Percentiles rank a stretch among this genome's conserved stretches.
Conservation (phyloP, 1,140 invertebrate genomes). For the Olivierus martensii region DNA sequence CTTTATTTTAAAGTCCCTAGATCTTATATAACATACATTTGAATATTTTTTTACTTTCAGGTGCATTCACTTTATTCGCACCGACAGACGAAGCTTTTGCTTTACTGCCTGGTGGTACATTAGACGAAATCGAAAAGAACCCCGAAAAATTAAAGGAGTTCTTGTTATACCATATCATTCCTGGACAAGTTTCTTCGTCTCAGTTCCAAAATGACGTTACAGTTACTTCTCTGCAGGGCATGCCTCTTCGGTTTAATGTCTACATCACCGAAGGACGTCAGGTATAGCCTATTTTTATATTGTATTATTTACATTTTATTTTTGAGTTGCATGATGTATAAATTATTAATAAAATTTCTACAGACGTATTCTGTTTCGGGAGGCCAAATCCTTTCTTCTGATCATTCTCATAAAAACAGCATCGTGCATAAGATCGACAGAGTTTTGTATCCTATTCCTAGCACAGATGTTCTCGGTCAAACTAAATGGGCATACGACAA, state of each 20-base stretch:
- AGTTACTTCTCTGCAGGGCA: slow-evolving; percentile 8
- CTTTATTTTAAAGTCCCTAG: no score
- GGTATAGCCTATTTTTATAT: not conserved
- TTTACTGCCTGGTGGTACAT: slow-evolving; percentile 8
- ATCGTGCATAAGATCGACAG: slow-evolving; percentile 30
- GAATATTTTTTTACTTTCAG: slow-evolving; percentile 13
- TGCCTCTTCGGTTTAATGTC: slow-evolving; percentile 18
- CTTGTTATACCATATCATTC: slow-evolving; percentile 14
- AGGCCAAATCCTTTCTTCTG: slow-evolving; percentile 23
- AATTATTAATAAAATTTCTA: slow-evolving; percentile 7
- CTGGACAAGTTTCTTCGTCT: slow-evolving; percentile 4
- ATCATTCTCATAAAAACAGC: slow-evolving; percentile 27
- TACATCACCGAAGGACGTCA: slow-evolving; percentile 2
- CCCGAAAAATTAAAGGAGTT: slow-evolving; percentile 12
- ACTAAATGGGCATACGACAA: not conserved
- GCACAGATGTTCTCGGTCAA: slow-evolving; percentile 22
- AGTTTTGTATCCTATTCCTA: slow-evolving; percentile 27
- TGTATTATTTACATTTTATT: no score
- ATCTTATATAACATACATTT: no score
- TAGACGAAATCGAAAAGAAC: slow-evolving; percentile 13
- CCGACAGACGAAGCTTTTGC: slow-evolving; percentile 38
- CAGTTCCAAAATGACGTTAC: slow-evolving; percentile 6
- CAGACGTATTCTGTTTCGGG: slow-evolving; percentile 31
- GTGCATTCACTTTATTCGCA: slow-evolving; percentile 38
- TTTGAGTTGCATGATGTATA: no score